A percentile compares a stretch with the other conserved stretches of the same genome.
Conservation (phyloP, 1,140 invertebrate genomes). For the Macrosteles quadrilineatus region DNA sequence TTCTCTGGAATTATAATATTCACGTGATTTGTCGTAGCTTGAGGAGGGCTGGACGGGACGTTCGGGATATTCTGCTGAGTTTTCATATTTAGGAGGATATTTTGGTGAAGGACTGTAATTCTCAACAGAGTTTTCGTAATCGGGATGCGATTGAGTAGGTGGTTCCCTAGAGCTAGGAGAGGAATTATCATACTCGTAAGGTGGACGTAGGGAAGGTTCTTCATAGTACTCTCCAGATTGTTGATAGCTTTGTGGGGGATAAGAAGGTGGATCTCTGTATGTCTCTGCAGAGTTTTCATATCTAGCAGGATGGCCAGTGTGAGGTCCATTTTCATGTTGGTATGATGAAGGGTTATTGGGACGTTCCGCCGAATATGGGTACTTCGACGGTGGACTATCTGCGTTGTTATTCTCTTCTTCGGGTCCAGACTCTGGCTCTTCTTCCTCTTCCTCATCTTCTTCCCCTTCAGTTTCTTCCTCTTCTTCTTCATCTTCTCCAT, state of each 20-base stretch:
- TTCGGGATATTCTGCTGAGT: not conserved
- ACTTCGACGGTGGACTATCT: not conserved
- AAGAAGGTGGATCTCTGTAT: not conserved
- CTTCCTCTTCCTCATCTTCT: not conserved
- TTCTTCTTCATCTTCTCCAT: not conserved
- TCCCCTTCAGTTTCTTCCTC: not conserved
- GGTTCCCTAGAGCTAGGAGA: too few relatives aligned
- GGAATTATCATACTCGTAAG: too few relatives aligned
- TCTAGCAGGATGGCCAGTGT: not conserved
- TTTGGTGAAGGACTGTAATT: not conserved
- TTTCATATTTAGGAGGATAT: not conserved
- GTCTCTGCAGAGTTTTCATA: conserved; percentile 2
- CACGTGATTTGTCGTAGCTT: not conserved
- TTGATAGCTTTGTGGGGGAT: not conserved
- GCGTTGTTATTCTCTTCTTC: not conserved
- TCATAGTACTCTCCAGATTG: not conserved
- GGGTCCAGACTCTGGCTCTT: not conserved
- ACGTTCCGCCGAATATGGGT: not conserved
- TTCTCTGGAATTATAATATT: too few relatives aligned
- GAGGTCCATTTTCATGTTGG: not conserved
- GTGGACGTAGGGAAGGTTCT: not conserved
- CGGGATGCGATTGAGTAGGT: not conserved
- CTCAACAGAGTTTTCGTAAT: not conserved
- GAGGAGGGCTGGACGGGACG: not conserved
- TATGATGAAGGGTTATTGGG: not conserved